phyloP scores from a whole-genome alignment of 2,888 invertebrate species.

The Ennomos erosarius region DNA sequence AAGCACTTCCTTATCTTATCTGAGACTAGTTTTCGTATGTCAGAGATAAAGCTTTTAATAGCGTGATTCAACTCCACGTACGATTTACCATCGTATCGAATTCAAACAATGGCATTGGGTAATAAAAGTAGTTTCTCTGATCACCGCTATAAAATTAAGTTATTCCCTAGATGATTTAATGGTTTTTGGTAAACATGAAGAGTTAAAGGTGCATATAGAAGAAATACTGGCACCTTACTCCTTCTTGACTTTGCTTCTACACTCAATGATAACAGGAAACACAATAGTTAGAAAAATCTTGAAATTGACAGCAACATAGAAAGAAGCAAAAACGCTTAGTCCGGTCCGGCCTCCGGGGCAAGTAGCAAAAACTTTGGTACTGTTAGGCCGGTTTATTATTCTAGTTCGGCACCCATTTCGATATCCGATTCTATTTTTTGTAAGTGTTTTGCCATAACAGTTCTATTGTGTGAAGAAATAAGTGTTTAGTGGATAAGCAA shows the following conservation, averaged over 20 bases:
- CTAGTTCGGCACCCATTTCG: conserved; percentile 24
- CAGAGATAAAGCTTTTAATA: neutral
- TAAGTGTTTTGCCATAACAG: conserved; percentile 16
- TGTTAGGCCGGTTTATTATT: neutral
- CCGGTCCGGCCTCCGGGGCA: no score
- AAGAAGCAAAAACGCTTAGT: no score
- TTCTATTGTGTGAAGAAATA: conserved; percentile 19
- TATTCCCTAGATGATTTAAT: no score
- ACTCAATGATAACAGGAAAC: no score
- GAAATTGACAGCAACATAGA: no score
- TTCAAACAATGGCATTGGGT: neutral
- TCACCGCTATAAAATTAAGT: no score
- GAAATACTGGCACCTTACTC: no score
- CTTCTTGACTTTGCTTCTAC: no score
- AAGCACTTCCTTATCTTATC: conserved; percentile 43
- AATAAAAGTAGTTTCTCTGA: no score
- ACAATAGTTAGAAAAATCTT: no score
- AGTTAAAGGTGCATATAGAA: no score
- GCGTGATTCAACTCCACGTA: neutral
- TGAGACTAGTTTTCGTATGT: conserved; percentile 31
- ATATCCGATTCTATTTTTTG: conserved; percentile 32
- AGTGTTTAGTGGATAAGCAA: conserved; percentile 20
- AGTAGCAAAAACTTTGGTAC: neutral
- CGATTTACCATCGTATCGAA: neutral
- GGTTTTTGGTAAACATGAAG: no score